Evolutionary conservation across 2,797 vertebrate species (phyloP).

Genomic region (Sphaeramia orbicularis): DNA sequence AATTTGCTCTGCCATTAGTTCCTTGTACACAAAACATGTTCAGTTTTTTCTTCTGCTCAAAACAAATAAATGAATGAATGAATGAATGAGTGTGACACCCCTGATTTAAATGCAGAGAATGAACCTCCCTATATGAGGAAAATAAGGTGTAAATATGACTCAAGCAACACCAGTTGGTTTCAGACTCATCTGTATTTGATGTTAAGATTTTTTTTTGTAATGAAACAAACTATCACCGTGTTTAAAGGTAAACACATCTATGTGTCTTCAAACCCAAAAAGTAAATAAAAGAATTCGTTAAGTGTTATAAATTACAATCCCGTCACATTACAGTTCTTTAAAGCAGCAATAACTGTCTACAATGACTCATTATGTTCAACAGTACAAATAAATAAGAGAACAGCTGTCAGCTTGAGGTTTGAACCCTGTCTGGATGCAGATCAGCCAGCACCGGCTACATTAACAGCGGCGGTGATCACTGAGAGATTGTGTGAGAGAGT

Average conservation of each 20-base stretch:
- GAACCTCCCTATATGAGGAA: too few relatives aligned
- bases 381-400: conserved; percentile 70
- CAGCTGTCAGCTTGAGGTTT: too few relatives aligned
- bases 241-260: conserved; percentile 49
- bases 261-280: conserved; percentile 54
- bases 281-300: conserved; percentile 34
- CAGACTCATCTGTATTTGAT: conserved; percentile 58
- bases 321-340: conserved; percentile 71
- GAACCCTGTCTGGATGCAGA: conserved; percentile 56
- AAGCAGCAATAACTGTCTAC: conserved; percentile 67
- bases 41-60: too few relatives aligned
- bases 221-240: conserved; percentile 58
- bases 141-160: background rate
- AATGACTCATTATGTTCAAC: conserved; percentile 58
- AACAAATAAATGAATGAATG: too few relatives aligned
- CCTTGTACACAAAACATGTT: too few relatives aligned
- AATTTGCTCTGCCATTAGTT: too few relatives aligned
- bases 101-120: too few relatives aligned
- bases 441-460: conserved; percentile 48
- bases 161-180: conserved; percentile 24
- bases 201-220: conserved; percentile 43
- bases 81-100: too few relatives aligned
- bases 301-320: conserved; percentile 73
- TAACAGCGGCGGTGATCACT: conserved; percentile 69
- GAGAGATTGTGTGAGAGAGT: conserved; percentile 50